Percentiles rank a stretch among this genome's conserved stretches.
These are phyloP conservation scores for Toxotes chatareus DNA, from an alignment of 2,113 vertebrate genomes.

Conservation along the genomic window DNA sequence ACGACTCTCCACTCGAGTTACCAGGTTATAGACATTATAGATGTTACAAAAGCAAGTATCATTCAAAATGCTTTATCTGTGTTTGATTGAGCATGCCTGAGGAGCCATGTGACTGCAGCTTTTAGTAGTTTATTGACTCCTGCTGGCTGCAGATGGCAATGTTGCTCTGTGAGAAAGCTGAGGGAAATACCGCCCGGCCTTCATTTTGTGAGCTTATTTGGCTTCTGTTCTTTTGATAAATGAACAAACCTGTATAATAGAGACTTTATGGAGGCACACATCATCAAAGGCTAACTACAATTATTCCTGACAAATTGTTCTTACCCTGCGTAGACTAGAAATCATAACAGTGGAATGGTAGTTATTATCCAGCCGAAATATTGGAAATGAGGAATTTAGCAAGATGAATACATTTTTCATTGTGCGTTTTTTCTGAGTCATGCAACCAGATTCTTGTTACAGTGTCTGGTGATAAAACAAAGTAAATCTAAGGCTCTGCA, in stretches of 20 bases:
- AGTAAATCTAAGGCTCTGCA: background rate
- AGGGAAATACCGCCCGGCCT: background rate
- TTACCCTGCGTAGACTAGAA: background rate
- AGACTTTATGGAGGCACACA: constrained; percentile 19
- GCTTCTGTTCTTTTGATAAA: constrained; percentile 59
- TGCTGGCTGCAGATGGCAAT: constrained; percentile 67
- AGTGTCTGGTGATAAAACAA: background rate
- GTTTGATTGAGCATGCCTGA: constrained; percentile 15
- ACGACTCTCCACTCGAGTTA: no score
- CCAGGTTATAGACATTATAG: no score
- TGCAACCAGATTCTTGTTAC: background rate
- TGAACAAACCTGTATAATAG: constrained; percentile 19
- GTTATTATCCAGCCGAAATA: background rate
- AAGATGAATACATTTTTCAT: background rate
- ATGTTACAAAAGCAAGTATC: no score
- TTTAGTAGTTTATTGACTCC: background rate
- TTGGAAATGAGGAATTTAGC: background rate
- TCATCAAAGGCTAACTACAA: constrained; percentile 26
- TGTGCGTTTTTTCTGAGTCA: background rate
- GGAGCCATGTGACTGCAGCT: background rate
- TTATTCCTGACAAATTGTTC: constrained; percentile 35
- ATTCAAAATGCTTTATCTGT: background rate
- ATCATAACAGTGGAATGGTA: background rate
- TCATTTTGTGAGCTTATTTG: background rate
- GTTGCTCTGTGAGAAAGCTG: constrained; percentile 46